Evolutionary conservation across 2,113 vertebrate genomes (phyloP), one percentile per base, ranked within the genome.

Genomic region (Hyla sarda): DNA sequence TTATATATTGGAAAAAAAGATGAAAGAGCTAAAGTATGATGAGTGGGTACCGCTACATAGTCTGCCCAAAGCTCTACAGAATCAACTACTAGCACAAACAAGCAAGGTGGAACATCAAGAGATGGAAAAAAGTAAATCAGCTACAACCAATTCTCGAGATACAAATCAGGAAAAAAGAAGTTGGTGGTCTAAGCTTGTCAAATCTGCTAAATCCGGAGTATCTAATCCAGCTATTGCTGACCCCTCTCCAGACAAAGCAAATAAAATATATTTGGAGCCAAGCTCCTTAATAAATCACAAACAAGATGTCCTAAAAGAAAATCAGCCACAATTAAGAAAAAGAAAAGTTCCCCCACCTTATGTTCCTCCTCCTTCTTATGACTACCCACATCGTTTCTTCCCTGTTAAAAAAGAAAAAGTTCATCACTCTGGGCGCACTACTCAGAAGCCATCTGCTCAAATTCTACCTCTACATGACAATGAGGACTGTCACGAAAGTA

Each of bases 291-390:
- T 41, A 17, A 82, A 30, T 74, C 69, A 82, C 28, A 81, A 56
- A 62, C n/a, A 14, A 58, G 77, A 80, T 32, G 25, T 52, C 8
- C 17, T 41, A 48, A 87, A 87, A 25, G 78, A 82, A 50, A 87
- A 87, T 62, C n/a, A 16, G 0, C 77, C 78, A 19, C 65, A 87
- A 32, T 12, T 76, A 30, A 67, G 88, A 90, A 84, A 90, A 88
- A 48, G 80, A 62, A 52, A 90, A 89, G 90, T 89, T 87, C 97
- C 96, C 2, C 97, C 97, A 16, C 94, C 93, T 19, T 97, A 98
- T 75, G 90, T 95, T 45, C 90, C 95, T 0, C 97, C 97, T 78
- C 97, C 97, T 3, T 95, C 96, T 17, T 97, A 98, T 28, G 90
- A 93, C 41, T 92, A 90, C 19, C 93, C 93, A 72, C 95, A 95